A percentile compares a stretch with the other conserved stretches of the same genome.
Evolutionary conservation across 2,888 invertebrate species (phyloP).

Genomic region (Periphyllus acericola): DNA sequence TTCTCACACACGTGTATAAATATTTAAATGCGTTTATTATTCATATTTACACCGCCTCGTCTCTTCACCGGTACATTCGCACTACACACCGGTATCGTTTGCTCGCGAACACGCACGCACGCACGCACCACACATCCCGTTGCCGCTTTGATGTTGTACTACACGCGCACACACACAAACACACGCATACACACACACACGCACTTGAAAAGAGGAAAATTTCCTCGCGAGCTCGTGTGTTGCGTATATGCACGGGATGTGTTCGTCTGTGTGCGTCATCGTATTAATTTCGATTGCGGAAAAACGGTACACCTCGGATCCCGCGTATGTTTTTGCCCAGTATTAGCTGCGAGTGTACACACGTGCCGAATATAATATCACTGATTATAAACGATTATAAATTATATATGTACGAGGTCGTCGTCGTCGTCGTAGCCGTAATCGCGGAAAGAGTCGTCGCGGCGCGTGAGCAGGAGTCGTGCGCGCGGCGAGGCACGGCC

Average conservation of each 20-base stretch:
- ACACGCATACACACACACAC: too few species aligned
- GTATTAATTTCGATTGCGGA: conserved; percentile 35
- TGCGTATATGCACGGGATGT: neutral
- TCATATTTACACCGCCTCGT: conserved; percentile 42
- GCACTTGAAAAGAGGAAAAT: neutral
- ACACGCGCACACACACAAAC: too few species aligned
- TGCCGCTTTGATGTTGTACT: conserved; percentile 32
- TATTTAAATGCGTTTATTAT: conserved; percentile 61
- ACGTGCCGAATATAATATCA: conserved; percentile 28
- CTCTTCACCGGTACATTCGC: neutral
- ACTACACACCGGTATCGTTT: neutral
- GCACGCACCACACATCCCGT: neutral
- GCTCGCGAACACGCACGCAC: neutral
- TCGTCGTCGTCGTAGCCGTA: neutral
- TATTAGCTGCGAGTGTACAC: neutral
- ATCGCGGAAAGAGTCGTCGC: neutral
- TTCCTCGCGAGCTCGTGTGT: neutral
- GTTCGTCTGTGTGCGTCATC: neutral
- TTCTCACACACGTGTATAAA: conserved; percentile 55
- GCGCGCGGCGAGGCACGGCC: neutral
- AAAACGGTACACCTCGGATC: conserved; percentile 28
- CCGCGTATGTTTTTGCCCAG: neutral
- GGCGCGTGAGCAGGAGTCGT: neutral
- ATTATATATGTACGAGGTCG: conserved; percentile 35
- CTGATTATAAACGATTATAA: too few species aligned